These are phyloP conservation scores for Zygaena filipendulae DNA, from an alignment of 2,888 invertebrate species.

Conservation along the genomic window DNA sequence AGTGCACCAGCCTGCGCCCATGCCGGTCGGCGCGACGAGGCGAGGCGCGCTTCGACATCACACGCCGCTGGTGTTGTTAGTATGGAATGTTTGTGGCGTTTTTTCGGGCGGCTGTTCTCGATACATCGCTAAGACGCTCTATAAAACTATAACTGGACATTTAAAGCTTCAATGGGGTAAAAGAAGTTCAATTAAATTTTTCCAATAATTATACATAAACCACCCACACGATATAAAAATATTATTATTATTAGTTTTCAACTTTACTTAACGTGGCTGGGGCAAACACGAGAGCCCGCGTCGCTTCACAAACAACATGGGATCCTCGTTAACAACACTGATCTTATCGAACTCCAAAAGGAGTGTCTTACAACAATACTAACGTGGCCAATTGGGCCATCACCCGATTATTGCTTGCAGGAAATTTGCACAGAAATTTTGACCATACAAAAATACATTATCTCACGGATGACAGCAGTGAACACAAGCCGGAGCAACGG, in stretches of 20 bases:
- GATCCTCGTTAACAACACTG: too few species aligned
- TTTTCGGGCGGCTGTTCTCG: constrained; percentile 34
- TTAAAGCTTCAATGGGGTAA: constrained; percentile 24
- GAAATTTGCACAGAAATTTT: too few species aligned
- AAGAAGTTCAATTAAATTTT: constrained; percentile 13
- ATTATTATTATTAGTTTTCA: constrained; percentile 17
- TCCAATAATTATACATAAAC: constrained; percentile 9
- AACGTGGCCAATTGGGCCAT: too few species aligned
- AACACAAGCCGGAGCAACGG: constrained; percentile 2
- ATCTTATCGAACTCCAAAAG: too few species aligned
- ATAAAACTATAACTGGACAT: constrained; percentile 25
- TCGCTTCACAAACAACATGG: constrained; percentile 1
- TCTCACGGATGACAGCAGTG: constrained; percentile 2
- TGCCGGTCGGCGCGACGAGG: too few species aligned
- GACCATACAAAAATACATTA: constrained; percentile 2
- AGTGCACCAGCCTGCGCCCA: too few species aligned
- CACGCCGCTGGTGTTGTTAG: constrained; percentile 21
- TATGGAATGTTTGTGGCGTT: constrained; percentile 51
- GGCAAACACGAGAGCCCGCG: neutral
- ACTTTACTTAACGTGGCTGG: constrained; percentile 15
- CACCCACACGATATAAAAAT: constrained; percentile 17
- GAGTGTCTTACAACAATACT: too few species aligned
- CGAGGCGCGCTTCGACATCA: constrained; percentile 1
- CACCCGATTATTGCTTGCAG: too few species aligned
- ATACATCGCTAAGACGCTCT: constrained; percentile 23